A percentile compares a stretch with the other conserved stretches of the same genome.
phyloP scores from a whole-genome alignment of 2,797 vertebrate species.

The Vespertilio murinus region DNA sequence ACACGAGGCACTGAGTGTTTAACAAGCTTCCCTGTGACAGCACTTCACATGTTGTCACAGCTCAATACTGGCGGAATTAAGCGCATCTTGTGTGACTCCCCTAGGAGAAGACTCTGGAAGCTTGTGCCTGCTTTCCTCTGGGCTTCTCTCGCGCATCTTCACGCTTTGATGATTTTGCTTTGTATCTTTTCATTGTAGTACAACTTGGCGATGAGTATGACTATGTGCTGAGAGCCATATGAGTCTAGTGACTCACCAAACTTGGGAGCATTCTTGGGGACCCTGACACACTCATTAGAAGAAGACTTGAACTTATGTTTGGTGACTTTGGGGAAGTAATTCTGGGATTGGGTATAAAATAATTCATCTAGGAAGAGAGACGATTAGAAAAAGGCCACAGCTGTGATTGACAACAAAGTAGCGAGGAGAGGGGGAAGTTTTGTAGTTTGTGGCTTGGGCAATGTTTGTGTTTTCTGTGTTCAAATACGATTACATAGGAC shows the following conservation, averaged over 20 bases:
- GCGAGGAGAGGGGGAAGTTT: neutral
- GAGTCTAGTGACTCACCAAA: neutral
- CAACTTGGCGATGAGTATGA: neutral
- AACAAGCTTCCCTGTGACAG: neutral
- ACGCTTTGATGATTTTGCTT: neutral
- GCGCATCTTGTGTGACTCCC: neutral
- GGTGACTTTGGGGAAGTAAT: neutral
- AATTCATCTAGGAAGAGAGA: neutral
- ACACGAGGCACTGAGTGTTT: neutral
- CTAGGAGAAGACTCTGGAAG: neutral
- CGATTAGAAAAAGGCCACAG: neutral
- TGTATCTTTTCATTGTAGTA: neutral
- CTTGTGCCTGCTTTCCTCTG: neutral
- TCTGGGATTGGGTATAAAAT: neutral
- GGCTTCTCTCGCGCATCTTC: neutral
- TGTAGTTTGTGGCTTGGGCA: neutral
- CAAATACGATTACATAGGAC: neutral
- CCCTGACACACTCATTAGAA: neutral
- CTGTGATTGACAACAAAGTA: neutral
- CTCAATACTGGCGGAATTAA: neutral
- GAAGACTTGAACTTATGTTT: neutral
- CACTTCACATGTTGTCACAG: neutral
- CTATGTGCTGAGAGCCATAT: neutral
- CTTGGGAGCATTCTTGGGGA: neutral
- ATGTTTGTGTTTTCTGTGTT: neutral